Evolutionary conservation across 1,140 invertebrate species (phyloP), one percentile per base, ranked within the genome.

Genomic region (Eriosoma lanigerum): DNA sequence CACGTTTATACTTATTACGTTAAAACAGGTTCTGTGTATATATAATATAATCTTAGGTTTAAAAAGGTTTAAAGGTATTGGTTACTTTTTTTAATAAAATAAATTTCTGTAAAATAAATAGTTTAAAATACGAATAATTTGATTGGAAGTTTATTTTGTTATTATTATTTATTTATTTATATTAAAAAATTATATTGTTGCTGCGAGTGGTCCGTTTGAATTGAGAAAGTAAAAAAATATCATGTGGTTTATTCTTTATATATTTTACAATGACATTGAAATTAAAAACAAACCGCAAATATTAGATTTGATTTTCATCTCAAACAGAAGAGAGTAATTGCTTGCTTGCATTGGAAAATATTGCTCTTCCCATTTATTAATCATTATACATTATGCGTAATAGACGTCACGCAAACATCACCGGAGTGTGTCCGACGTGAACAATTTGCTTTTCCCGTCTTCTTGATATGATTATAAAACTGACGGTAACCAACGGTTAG

Each of bases 401-500:
- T 38, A 38, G 24, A 50, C 66, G 66, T 70, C 66, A 50, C 44
- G 66, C 66, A 50, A 70, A 26, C 46, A 50, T 50, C 46, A 70
- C 26, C 66, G 21, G 46, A 70, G 66, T 50, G 44, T 50, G 24
- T 70, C 46, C 21, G 66, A 70, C n/a, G n/a, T 12, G 24, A 50
- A 50, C 46, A 50, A 70, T 70, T 70, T 15, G 24, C 66, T 70
- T 70, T 70, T 70, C 66, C 66, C 24, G 48, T 70, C 32, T 4
- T n/a, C n/a, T 5, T 70, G 13, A 50, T 48, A 50, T 17, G 44
- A 70, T 50, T 70, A 26, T 26, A 50, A 19, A 29, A 50, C 50
- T 29, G 15, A 8, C 32, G 8, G 32, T 38, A 3, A 8, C 3
- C 32, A 8, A 38, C 8, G 32, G 32, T 38, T 38, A 38, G 32